Evolutionary conservation across 2,888 invertebrate genomes (phyloP), one percentile per base, ranked within the genome.

Genomic region (Nomada goodeniana): DNA sequence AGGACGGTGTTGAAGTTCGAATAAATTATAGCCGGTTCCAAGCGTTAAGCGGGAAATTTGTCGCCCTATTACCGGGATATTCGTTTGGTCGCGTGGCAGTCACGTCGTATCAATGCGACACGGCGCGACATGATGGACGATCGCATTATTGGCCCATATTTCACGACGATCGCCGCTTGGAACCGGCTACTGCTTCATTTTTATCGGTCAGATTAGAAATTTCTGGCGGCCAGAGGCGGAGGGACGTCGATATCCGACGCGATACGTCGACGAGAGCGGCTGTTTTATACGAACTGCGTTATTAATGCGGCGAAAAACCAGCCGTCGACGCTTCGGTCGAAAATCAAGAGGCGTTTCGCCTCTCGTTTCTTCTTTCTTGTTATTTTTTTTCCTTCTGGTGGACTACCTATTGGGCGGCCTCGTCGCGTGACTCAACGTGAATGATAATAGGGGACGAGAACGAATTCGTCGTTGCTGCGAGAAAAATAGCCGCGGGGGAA

Each of bases 141-240:
- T 80, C 82, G 74, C 81, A 81, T 81, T 81, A 81, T 81, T 81
- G 81, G 81, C 74, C 74, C 81, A 81, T 81, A 81, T 74, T 80
- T 81, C 81, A 81, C 74, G 44, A 7, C 68, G 82, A 70, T 80
- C 81, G 57, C 72, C n/a, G 50, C 61, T 61, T 50, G 26, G 69
- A 47, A 59, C 55, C 55, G 69, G 44, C 60, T 64, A 74, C 59
- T 74, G 69, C 81, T 70, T 70, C 81, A 80, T 71, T 81, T 81
- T 74, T 81, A 81, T 80, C 68, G 68, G 74, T 26, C 65, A 70
- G 65, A 80, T 81, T 74, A 81, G 69, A 81, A 81, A 70, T 81
- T 80, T 81, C 69, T 55, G 53, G 20, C 52, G 2, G 44, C 26
- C n/a, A 4, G 26, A 5, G 69, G 18, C 15, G 15, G 5, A 60